Evolutionary conservation across 2,113 vertebrate species (phyloP), one percentile per base, ranked within the genome.

Genomic region (Bothrops jararaca): DNA sequence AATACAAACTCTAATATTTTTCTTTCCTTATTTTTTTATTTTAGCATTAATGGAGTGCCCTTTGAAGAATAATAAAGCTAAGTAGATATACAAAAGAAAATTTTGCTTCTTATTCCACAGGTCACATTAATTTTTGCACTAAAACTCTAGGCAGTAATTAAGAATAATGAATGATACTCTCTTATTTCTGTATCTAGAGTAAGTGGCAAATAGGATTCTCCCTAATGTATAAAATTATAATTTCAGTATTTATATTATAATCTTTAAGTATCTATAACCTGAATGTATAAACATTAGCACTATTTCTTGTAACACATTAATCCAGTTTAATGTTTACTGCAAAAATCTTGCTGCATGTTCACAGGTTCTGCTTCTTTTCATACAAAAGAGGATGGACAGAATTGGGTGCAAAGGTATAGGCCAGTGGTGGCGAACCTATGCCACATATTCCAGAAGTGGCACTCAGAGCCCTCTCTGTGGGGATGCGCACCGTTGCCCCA

Each of bases 201-300:
- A 92, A 91, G 57, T 86, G 92, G 34, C 45, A 90, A 88, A 5
- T 20, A 96, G 85, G 53, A 74, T 54, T 42, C 26, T 34, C 29
- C 13, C 90, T 86, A 39, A 45, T 90, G 45, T 89, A 89, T 80
- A 74, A 93, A 69, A 52, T 85, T 86, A 18, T 42, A 54, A 34
- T 85, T 86, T 91, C 87, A 93, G 58, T 91, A 80, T 53, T 91
- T 94, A 42, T 90, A 20, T 91, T 93, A 91, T 86, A 48, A 92
- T 91, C 39, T 94, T 53, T 93, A 91, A 91, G 54, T 64, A 89
- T 94, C 89, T 93, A 52, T 92, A 93, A 92, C 85, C 18, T 29
- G 53, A 90, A 42, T 93, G 64, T 52, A 88, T 58, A 93, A 91
- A 90, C 64, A 90, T 23, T 90, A 91, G 34, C 45, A 93, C 74